These are phyloP conservation scores for Leucania comma DNA, from an alignment of 2,888 invertebrate species.

Conservation along the genomic window DNA sequence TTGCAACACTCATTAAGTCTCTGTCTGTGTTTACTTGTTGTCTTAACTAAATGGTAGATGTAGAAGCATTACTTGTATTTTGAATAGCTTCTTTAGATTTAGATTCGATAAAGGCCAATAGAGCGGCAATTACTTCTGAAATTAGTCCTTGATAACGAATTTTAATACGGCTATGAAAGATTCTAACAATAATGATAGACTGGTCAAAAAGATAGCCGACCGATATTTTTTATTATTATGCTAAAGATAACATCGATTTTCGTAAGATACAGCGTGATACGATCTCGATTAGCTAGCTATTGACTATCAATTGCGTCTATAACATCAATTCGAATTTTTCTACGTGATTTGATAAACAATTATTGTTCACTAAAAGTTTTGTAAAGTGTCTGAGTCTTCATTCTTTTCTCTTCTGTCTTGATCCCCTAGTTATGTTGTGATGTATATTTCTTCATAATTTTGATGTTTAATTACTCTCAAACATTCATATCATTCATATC, in stretches of 20 bases:
- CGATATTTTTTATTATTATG: slow-evolving; percentile 17
- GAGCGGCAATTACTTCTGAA: background rate
- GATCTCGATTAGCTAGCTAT: slow-evolving; percentile 23
- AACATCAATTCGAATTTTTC: slow-evolving; percentile 4
- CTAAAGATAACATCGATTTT: slow-evolving; percentile 32
- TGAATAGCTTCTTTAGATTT: background rate
- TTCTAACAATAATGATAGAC: background rate
- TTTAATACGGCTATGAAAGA: slow-evolving; percentile 8
- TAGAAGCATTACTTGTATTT: background rate
- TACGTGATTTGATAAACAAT: background rate
- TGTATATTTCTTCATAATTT: background rate
- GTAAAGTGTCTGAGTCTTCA: no score
- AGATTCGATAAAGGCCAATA: background rate
- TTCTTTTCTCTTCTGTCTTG: no score
- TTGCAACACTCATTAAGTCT: slow-evolving; percentile 29
- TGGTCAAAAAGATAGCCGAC: slow-evolving; percentile 19
- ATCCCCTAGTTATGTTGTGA: background rate
- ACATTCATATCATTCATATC: background rate
- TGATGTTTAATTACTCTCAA: background rate
- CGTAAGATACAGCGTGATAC: slow-evolving; percentile 23
- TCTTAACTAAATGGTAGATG: background rate
- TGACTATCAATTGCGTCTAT: slow-evolving; percentile 1
- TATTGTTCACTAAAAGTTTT: no score
- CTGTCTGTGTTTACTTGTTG: background rate
- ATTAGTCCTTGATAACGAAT: background rate